phyloP scores from a whole-genome alignment of 2,888 invertebrate species.

The Dermolepida albohirtum region DNA sequence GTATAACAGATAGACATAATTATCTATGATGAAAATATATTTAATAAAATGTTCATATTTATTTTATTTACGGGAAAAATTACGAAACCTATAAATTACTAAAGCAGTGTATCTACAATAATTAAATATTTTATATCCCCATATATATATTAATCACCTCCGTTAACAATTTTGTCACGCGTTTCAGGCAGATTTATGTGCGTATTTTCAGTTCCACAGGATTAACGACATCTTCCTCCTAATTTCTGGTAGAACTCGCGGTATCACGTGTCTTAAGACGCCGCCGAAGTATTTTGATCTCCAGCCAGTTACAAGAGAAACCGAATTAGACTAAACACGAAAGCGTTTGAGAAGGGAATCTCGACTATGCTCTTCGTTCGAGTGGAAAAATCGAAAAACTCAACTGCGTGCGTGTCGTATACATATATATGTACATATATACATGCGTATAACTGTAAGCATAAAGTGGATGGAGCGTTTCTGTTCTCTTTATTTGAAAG shows the following conservation, averaged over 20 bases:
- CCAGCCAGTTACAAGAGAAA: conserved; percentile 11
- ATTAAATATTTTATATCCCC: no score
- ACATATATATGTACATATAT: not conserved
- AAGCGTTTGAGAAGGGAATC: conserved; percentile 6
- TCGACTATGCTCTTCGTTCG: not conserved
- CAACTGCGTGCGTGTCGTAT: not conserved
- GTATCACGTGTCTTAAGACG: conserved; percentile 11
- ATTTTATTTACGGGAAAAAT: no score
- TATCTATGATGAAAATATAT: no score
- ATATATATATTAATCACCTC: no score
- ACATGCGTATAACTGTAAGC: not conserved
- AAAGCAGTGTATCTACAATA: no score
- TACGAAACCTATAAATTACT: no score
- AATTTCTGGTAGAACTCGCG: conserved; percentile 5
- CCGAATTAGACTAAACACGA: conserved; percentile 25
- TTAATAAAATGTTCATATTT: no score
- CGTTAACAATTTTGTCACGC: no score
- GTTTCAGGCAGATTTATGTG: not conserved
- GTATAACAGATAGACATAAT: no score
- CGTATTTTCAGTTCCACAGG: conserved; percentile 11
- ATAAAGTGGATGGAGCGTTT: not conserved
- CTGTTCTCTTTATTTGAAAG: conserved; percentile 4
- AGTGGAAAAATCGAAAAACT: conserved; percentile 16
- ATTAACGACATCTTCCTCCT: conserved; percentile 17
- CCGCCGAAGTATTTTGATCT: conserved; percentile 14